phyloP scores from a whole-genome alignment of 2,797 vertebrate species.

The Microchirus variegatus region DNA sequence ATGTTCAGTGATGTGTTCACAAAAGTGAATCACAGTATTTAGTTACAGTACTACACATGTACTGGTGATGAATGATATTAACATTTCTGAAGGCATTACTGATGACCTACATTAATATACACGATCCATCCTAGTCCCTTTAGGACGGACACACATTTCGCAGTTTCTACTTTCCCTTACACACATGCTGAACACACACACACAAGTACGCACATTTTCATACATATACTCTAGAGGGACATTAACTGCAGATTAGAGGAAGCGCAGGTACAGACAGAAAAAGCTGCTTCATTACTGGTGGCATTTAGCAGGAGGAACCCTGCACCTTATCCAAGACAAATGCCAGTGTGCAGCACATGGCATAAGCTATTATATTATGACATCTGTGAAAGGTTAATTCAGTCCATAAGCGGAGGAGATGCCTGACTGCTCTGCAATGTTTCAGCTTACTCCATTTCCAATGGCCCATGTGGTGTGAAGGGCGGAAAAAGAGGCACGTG shows the following conservation, averaged over 20 bases:
- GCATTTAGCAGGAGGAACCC: slow-evolving; percentile 76
- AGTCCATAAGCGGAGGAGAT: slow-evolving; percentile 58
- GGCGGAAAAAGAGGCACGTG: background rate
- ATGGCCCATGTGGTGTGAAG: slow-evolving; percentile 18
- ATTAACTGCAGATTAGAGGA: slow-evolving; percentile 62
- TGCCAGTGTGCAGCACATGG: slow-evolving; percentile 61
- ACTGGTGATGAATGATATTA: background rate
- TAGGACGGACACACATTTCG: slow-evolving; percentile 3
- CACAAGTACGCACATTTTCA: slow-evolving; percentile 14
- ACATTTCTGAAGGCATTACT: slow-evolving; percentile 13
- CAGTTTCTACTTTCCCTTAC: background rate
- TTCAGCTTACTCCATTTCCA: slow-evolving; percentile 25
- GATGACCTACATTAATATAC: slow-evolving; percentile 20
- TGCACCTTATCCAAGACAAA: slow-evolving; percentile 75
- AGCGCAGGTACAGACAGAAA: slow-evolving; percentile 48
- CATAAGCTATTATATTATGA: slow-evolving; percentile 72
- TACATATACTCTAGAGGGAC: slow-evolving; percentile 39
- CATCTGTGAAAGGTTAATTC: slow-evolving; percentile 74
- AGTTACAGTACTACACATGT: background rate
- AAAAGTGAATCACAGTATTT: background rate
- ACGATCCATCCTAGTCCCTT: background rate
- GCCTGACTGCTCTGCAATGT: slow-evolving; percentile 23
- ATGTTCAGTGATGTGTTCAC: background rate
- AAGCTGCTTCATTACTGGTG: slow-evolving; percentile 77
- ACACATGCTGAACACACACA: slow-evolving; percentile 7